Conservation (phyloP, 1,140 invertebrate species). For the Camponotus floridanus region DNA sequence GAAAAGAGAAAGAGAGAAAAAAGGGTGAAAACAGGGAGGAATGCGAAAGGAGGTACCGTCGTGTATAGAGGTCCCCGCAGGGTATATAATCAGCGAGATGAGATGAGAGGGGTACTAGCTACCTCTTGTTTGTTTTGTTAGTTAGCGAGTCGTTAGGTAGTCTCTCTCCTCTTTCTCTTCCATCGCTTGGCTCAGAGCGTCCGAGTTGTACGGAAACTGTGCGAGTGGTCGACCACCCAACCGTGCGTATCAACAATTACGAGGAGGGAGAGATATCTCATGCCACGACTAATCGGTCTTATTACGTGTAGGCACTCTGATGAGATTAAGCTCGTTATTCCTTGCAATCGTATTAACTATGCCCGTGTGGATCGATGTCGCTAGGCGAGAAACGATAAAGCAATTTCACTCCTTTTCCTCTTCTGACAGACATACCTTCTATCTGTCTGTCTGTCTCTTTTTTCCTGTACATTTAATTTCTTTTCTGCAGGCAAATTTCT, state of each 20-base stretch:
- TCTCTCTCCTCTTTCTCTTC: conserved; percentile 49
- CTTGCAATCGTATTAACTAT: conserved; percentile 21
- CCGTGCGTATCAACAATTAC: conserved; percentile 28
- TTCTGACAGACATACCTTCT: background rate
- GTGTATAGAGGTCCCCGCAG: conserved; percentile 73
- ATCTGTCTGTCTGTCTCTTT: no score
- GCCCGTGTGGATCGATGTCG: background rate
- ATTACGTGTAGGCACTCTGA: conserved; percentile 43
- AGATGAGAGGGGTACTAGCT: conserved; percentile 80
- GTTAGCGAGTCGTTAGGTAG: conserved; percentile 83
- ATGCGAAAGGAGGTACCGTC: conserved; percentile 56
- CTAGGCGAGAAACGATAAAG: background rate
- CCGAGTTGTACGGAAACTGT: conserved; percentile 54
- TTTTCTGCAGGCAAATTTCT: background rate
- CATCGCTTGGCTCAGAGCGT: background rate
- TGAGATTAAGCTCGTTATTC: conserved; percentile 44
- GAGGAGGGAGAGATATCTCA: background rate
- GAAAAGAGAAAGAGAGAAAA: conserved; percentile 37
- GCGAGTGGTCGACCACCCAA: conserved; percentile 53
- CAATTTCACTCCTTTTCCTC: background rate
- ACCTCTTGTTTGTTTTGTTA: conserved; percentile 84
- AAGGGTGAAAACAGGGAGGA: conserved; percentile 32
- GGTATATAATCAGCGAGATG: conserved; percentile 84
- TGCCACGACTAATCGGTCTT: conserved; percentile 44
- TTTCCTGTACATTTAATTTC: no score